Evolutionary conservation across 2,113 vertebrate genomes (phyloP).

Genomic region (Microtus montanus): DNA sequence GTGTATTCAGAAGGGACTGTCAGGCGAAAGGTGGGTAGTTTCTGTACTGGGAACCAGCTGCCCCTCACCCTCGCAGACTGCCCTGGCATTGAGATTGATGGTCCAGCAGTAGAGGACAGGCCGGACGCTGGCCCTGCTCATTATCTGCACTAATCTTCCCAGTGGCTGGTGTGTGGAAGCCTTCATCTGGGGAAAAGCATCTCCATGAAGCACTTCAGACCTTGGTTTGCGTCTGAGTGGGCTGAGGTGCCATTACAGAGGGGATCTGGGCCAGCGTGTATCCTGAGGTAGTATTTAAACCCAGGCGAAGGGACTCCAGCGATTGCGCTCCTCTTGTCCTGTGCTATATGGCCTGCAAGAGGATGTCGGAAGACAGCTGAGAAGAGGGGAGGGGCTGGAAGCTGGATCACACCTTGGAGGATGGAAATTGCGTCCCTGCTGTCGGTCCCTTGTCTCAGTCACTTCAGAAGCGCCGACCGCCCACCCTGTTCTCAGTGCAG

Average conservation of each 20-base stretch:
- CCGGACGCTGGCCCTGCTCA: neutral
- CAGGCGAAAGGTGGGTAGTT: neutral
- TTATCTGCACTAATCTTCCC: neutral
- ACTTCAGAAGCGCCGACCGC: neutral
- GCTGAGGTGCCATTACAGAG: neutral
- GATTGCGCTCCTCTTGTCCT: neutral
- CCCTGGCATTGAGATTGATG: neutral
- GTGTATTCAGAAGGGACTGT: neutral
- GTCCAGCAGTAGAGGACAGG: neutral
- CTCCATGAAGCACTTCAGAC: neutral
- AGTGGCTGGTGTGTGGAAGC: neutral
- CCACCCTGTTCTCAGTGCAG: neutral
- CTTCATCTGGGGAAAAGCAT: no score
- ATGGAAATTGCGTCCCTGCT: neutral
- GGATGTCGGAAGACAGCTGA: neutral
- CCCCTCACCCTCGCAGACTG: neutral
- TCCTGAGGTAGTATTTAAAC: neutral
- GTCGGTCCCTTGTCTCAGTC: neutral
- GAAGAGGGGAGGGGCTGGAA: neutral
- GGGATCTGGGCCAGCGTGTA: neutral
- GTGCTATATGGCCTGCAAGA: neutral
- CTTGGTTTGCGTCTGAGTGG: slow-evolving; percentile 1
- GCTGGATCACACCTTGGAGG: neutral
- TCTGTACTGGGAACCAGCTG: neutral
- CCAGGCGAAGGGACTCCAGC: neutral